Evolutionary conservation across 2,113 vertebrate species (phyloP), one percentile per base, ranked within the genome.

Genomic region (Megaceryle maxima): DNA sequence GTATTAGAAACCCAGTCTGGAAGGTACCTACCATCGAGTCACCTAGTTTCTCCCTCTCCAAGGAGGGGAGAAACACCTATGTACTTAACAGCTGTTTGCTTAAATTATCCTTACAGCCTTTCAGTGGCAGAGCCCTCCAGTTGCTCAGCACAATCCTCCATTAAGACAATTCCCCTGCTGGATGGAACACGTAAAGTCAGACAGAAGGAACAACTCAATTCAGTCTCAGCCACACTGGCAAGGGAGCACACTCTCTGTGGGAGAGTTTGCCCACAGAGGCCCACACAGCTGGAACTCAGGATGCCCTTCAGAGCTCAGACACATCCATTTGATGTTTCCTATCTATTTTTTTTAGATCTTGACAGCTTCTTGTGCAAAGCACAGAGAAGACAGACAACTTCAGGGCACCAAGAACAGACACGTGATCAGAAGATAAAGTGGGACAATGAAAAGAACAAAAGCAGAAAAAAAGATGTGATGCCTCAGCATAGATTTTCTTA

Each of bases 401-500:
- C 60, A 75, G 56, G 44, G 56, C 76, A 90, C 26, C 43, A 51
- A 78, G 76, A 93, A 82, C 48, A 92, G 73, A 68, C 80, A 77
- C 10, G 39, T 87, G 88, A 95, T 78, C 69, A 79, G 95, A 96
- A 88, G 69, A 92, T 68, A 68, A 96, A 94, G 64, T 86, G 86
- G 92, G 93, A 75, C 92, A 96, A 90, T 4, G 2, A 74, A 92
- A 92, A 93, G 90, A 96, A 95, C 76, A 95, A 81, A 93, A 88
- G 41, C 68, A 64, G 86, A 73, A 81, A 91, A 66, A 88, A 88
- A 79, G 28, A 95, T 35, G 46, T 5, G 26, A 90, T 72, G 62
- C n/a, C 39, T 85, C 89, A 95, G 88, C 79, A 75, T 35, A 33
- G 64, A 86, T 81, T 83, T 88, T 79, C 70, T 86, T 75, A 33